These are phyloP conservation scores for Urocitellus parryii DNA, from an alignment of 2,113 vertebrate species.

Conservation along the genomic window DNA sequence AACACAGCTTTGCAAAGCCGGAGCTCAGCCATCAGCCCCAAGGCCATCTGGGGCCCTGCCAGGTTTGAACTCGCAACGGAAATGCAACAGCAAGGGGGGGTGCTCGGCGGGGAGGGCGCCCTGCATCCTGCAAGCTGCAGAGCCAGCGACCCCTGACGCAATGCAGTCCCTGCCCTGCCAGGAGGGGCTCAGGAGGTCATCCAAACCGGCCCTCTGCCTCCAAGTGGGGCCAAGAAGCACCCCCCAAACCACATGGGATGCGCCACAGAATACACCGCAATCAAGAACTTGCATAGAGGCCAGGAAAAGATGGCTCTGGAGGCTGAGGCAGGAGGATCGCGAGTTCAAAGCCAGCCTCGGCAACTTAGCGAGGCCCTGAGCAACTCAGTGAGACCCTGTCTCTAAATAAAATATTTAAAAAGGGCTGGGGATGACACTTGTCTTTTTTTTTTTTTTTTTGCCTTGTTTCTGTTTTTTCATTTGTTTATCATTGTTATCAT, in stretches of 20 bases:
- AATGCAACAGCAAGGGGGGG: neutral
- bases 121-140: neutral
- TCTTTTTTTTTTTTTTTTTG: neutral
- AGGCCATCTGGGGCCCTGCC: slow-evolving; percentile 53
- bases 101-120: neutral
- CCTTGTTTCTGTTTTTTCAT: neutral
- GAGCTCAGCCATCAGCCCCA: slow-evolving; percentile 7
- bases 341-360: too few species aligned
- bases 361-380: too few species aligned
- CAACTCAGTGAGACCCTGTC: too few species aligned
- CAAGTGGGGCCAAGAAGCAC: neutral
- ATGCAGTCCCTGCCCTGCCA: neutral
- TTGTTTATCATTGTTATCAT: too few species aligned
- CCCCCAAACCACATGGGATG: neutral
- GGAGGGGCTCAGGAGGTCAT: neutral
- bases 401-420: too few species aligned
- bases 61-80: neutral
- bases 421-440: too few species aligned
- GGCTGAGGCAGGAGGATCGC: too few species aligned
- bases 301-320: too few species aligned
- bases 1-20: neutral
- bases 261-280: neutral
- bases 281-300: neutral
- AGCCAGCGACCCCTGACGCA: neutral
- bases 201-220: neutral